These are phyloP conservation scores for Lophochroa leadbeateri DNA, from an alignment of 2,113 vertebrate genomes.

Conservation along the genomic window DNA sequence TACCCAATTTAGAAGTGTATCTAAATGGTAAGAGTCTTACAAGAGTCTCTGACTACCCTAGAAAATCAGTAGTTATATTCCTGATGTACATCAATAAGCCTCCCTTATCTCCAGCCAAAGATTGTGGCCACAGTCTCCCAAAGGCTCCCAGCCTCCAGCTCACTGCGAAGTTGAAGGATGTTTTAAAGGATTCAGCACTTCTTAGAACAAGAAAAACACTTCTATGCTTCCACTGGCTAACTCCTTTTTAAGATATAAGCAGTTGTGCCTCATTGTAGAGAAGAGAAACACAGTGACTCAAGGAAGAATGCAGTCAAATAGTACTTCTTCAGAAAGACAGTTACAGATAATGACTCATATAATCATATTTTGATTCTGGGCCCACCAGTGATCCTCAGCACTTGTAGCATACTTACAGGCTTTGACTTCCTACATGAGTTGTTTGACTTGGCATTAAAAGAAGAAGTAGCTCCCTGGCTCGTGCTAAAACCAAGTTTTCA, in stretches of 20 bases:
- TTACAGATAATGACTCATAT: neutral
- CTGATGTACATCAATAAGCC: neutral
- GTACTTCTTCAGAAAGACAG: neutral
- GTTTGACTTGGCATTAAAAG: neutral
- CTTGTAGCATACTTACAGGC: neutral
- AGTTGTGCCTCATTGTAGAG: neutral
- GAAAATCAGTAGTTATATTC: neutral
- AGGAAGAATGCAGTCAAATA: neutral
- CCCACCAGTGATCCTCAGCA: neutral
- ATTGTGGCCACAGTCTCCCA: neutral
- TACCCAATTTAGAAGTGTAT: neutral
- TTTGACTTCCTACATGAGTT: neutral
- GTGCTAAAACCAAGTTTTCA: neutral
- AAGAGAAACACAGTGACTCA: neutral
- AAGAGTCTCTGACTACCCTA: neutral
- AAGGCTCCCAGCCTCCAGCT: neutral
- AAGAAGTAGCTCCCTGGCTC: neutral
- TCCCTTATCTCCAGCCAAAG: neutral
- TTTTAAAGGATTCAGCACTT: neutral
- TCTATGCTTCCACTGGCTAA: neutral
- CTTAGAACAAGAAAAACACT: neutral
- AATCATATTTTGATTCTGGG: neutral
- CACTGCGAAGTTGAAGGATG: no score
- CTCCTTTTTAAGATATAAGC: neutral
- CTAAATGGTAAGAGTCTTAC: neutral